Evolutionary conservation across 1,140 invertebrate species (phyloP), one percentile per base, ranked within the genome.

Genomic region (Apolygus lucorum): DNA sequence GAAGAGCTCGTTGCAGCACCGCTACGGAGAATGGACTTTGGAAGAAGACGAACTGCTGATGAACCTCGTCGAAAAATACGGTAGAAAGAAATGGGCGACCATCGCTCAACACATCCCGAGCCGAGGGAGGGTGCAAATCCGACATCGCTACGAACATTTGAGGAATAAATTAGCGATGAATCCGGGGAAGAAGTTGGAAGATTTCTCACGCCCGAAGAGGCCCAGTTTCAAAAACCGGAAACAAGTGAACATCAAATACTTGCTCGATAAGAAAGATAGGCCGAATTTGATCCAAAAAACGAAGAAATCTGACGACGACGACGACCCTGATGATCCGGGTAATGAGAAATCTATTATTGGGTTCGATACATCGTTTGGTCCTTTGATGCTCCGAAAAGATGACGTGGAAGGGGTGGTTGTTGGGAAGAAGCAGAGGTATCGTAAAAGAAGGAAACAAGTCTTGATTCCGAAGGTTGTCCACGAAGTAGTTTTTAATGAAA

Each of bases 41-140:
- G 62, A 70, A 25, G 69, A 70, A 67, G 69, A 70, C 34, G n/a
- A 70, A 27, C 34, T 42, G 27, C 28, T 70, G 27, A 52, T 70
- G 63, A 28, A 42, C 1, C 27, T 70, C 1, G 22, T 70, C 26
- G 24, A 67, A 21, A 28, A 66, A 25, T 42, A 54, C 54, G 69
- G 69, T 28, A 13, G 11, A 2, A 49, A 65, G 11, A 42, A 70
- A 8, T 70, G 69, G 69, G 28, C 26, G 25, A 26, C 26, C 64
- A 70, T 70, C 11, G 22, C 69, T 2, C 28, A 70, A 34, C 29
- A 52, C 17, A 27, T 70, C 21, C 64, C 24, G 27, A 66, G 63
- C 14, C 65, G 69, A 70, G 24, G 25, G 1, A 17, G 69, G 26
- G 66, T 64, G 1, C 69, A 70, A 22, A 64, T 70, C 1, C 49